Evolutionary conservation across 1,140 invertebrate genomes (phyloP).

Genomic region (Lordiphosa stackelbergi): DNA sequence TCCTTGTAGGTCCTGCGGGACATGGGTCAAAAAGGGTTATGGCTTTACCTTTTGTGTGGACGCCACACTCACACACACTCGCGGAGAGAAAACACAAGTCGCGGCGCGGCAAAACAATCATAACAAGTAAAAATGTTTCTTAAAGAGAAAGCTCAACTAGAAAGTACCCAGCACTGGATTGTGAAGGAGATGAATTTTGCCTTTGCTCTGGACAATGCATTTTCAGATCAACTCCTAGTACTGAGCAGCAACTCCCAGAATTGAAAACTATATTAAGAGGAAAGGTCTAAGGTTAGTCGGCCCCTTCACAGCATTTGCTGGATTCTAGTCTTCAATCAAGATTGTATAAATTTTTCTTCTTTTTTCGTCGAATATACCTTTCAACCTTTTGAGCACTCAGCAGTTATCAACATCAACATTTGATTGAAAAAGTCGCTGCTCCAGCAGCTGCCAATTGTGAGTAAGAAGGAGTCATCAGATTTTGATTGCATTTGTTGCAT

Average conservation of each 20-base stretch:
- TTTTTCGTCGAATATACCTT: not conserved
- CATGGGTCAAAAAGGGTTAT: conserved; percentile 64
- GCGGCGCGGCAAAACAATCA: conserved; percentile 9
- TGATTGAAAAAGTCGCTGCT: conserved; percentile 63
- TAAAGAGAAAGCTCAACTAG: too few species aligned
- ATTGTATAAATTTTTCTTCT: too few species aligned
- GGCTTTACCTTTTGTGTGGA: conserved; percentile 30
- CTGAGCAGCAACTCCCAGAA: too few species aligned
- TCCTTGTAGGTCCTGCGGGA: conserved; percentile 52
- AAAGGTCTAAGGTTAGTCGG: too few species aligned
- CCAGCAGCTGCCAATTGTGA: conserved; percentile 2
- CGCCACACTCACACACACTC: conserved; percentile 5
- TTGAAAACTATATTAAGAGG: too few species aligned
- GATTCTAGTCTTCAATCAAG: too few species aligned
- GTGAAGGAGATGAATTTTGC: too few species aligned
- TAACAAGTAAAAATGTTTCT: conserved; percentile 1
- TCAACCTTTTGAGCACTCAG: conserved; percentile 26
- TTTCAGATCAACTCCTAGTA: too few species aligned
- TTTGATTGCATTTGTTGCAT: conserved; percentile 63
- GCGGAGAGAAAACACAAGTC: conserved; percentile 24
- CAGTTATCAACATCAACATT: conserved; percentile 49
- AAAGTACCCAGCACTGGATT: too few species aligned
- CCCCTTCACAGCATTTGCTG: too few species aligned
- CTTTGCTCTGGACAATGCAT: too few species aligned
- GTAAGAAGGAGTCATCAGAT: conserved; percentile 44